Conservation (phyloP, 2,888 invertebrate genomes). For the Tipula confusa region DNA sequence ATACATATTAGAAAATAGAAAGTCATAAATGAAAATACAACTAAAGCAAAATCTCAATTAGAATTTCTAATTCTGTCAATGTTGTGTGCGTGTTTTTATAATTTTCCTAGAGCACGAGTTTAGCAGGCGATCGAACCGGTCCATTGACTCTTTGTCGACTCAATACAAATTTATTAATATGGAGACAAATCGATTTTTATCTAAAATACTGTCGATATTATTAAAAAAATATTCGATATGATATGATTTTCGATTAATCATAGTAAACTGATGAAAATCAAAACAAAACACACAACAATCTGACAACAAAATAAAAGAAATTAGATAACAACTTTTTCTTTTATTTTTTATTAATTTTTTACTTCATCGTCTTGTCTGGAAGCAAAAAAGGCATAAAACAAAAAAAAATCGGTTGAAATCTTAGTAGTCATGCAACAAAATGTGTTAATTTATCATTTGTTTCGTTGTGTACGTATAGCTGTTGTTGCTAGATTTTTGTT, state of each 20-base stretch:
- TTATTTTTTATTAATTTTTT: not conserved
- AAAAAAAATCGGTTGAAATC: conserved; percentile 9
- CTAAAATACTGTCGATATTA: not conserved
- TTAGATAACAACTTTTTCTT: conserved; percentile 7
- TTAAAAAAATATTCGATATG: not conserved
- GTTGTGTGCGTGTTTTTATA: not conserved
- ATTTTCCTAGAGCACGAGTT: not conserved
- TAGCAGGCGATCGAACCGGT: not conserved
- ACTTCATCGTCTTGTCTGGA: not conserved
- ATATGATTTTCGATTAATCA: not conserved
- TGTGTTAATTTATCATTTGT: conserved; percentile 12
- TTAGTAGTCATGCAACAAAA: conserved; percentile 12
- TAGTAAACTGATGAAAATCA: conserved; percentile 3
- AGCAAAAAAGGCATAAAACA: not conserved
- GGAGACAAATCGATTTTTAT: not conserved
- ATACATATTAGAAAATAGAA: not conserved
- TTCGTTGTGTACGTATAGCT: too few species aligned
- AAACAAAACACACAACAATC: not conserved
- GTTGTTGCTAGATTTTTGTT: not conserved
- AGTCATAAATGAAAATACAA: not conserved
- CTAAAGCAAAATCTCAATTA: not conserved
- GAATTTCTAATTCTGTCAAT: not conserved
- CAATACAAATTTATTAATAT: not conserved
- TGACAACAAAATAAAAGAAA: conserved; percentile 20
- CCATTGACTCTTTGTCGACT: not conserved